These are phyloP conservation scores for Hippopotamus amphibius DNA, from an alignment of 2,113 vertebrate species.

Conservation along the genomic window DNA sequence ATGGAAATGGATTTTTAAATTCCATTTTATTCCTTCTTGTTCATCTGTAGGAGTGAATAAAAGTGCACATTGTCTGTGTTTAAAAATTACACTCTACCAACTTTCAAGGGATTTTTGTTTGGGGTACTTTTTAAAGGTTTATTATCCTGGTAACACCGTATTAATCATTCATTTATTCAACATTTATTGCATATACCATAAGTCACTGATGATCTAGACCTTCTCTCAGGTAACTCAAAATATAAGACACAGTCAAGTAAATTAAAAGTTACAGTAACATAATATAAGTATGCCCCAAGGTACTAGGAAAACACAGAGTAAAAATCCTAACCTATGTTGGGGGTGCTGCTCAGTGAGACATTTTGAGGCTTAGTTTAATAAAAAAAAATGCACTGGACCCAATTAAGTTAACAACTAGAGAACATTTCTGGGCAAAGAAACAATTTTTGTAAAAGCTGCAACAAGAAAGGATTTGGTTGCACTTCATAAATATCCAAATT, in stretches of 20 bases:
- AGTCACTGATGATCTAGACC: background rate
- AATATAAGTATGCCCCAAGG: background rate
- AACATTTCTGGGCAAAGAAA: background rate
- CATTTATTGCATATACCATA: background rate
- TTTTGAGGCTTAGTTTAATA: background rate
- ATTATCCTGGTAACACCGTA: background rate
- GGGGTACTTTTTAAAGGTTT: background rate
- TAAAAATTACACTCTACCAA: slow-evolving; percentile 4
- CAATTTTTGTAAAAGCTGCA: background rate
- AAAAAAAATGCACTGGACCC: background rate
- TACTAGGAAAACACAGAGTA: background rate
- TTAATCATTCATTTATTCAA: background rate
- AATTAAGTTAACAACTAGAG: background rate
- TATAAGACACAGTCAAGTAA: background rate
- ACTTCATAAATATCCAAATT: background rate
- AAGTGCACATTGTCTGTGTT: background rate
- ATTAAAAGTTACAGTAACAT: background rate
- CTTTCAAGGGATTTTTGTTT: background rate
- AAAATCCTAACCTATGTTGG: background rate
- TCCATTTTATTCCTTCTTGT: slow-evolving; percentile 21
- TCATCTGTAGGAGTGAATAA: background rate
- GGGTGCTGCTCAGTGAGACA: background rate
- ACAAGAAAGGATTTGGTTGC: background rate
- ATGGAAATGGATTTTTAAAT: background rate
- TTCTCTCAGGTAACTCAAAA: background rate